Evolutionary conservation across 2,113 vertebrate species (phyloP), one percentile per base, ranked within the genome.

Genomic region (Chunga burmeisteri): DNA sequence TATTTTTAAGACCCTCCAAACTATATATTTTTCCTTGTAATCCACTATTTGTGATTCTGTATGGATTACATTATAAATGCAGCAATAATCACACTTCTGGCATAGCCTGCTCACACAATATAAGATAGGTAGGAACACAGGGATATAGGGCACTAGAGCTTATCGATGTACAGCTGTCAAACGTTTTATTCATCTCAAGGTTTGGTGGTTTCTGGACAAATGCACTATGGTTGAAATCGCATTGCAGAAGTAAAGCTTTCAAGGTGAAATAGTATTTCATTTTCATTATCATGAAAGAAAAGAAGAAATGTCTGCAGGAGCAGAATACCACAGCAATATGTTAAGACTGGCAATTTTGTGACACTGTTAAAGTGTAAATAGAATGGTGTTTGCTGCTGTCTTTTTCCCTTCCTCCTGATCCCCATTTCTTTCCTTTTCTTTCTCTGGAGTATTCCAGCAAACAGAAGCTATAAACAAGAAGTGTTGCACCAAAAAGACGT

Each of bases 191-290:
- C 89, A 88, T 94, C 92, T 96, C 92, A 81, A 66, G 61, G 70
- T 94, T 96, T 85, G 67, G 67, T 91, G 70, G 22, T 78, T 94
- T 86, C 85, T 86, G 66, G 55, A 96, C 74, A 93, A 96, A 97
- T 58, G 36, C 65, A 72, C 82, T 65, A 14, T 81, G 65, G 68
- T 56, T 83, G 66, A 97, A 97, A 94, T 67, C 56, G 58, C 73
- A 92, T 2, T 90, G 94, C 58, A 79, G 42, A 96, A 82, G 26
- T 81, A 88, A 95, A 86, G 81, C 84, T 96, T 93, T 96, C 75
- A 92, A 96, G 83, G 81, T 96, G 65, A 97, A 96, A 81, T 53
- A 94, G 46, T 58, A 80, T 86, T 97, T 92, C 71, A 85, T 82
- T 95, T 96, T 90, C 79, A 94, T 95, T 88, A 85, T 56, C 40